phyloP scores from a whole-genome alignment of 2,888 invertebrate species.

The Nomada lathburiana region DNA sequence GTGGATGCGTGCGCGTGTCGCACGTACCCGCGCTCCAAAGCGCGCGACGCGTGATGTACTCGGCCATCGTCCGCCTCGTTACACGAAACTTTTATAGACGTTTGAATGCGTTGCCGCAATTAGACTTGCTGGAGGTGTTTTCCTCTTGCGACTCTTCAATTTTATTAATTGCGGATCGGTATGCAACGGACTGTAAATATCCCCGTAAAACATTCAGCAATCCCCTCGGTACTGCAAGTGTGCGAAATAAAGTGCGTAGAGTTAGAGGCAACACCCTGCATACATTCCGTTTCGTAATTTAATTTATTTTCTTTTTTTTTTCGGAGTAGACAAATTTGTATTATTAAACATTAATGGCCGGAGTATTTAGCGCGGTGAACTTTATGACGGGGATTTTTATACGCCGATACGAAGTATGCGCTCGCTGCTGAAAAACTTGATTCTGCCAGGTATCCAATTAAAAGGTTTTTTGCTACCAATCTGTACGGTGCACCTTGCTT shows the following conservation, averaged over 20 bases:
- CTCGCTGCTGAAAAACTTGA: constrained; percentile 10
- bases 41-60: constrained; percentile 63
- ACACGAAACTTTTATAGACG: background rate
- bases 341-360: too few relatives aligned
- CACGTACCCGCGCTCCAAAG: constrained; percentile 60
- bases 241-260: too few relatives aligned
- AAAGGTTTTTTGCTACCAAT: constrained; percentile 22
- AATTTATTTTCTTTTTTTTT: too few relatives aligned
- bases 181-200: too few relatives aligned
- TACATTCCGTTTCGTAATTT: background rate
- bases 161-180: too few relatives aligned
- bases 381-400: background rate
- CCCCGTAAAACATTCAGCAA: too few relatives aligned
- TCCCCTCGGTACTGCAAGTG: too few relatives aligned
- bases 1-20: constrained; percentile 53
- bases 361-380: background rate
- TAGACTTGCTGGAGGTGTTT: too few relatives aligned
- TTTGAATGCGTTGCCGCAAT: too few relatives aligned
- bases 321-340: too few relatives aligned
- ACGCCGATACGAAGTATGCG: background rate
- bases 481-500: constrained; percentile 6
- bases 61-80: constrained; percentile 55
- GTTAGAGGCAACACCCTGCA: background rate
- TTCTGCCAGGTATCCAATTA: constrained; percentile 30
- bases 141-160: too few relatives aligned